Base-by-base conservation (phyloP, 1,140 invertebrate species). In the Rhyacophila brunnea region DNA sequence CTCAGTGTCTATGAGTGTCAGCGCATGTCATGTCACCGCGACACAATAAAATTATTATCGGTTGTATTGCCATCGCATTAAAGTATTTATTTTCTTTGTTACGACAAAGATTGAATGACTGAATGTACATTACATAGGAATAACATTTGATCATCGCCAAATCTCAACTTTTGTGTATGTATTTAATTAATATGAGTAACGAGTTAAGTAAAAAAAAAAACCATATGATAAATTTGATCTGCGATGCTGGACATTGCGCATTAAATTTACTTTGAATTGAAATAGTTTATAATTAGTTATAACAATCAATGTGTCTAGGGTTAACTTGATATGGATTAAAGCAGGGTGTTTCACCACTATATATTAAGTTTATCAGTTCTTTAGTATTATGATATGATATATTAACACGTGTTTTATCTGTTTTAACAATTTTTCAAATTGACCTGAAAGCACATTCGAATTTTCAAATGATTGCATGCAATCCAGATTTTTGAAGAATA, bases 91-190 rank as follows among this genome's bases (percentile, higher is more conserved):
- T 64, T 60, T 55, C 58, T 65, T 65, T 52, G 58, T 65, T 65
- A 51, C 54, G 60, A 60, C 58, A 65, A 64, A 65, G 62, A 65
- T 64, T 65, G 62, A 65, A 65, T 58, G 62, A 65, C 62, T 65
- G 62, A 65, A 65, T 65, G 62, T 65, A 65, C 58, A 65, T 60
- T 65, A 65, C 62, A 60, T 65, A 65, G 62, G 53, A 65, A 65
- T 65, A 65, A 65, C 54, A 60, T 65, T 60, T 65, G 58, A 65
- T 65, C 62, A 60, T 65, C 58, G 62, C 62, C 62, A 65, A 65
- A 65, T 65, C 62, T 65, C 58, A 57, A 51, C 47, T 60, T 60
- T 63, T 65, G 43, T 65, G 62, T 65, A 64, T 60, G 62, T 64
- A 60, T 57, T 60, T 13, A 64, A 46, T 64, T 13, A 64, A 46